Evolutionary conservation across 1,140 invertebrate species (phyloP), one percentile per base, ranked within the genome.

Genomic region (Bombus confusus): DNA sequence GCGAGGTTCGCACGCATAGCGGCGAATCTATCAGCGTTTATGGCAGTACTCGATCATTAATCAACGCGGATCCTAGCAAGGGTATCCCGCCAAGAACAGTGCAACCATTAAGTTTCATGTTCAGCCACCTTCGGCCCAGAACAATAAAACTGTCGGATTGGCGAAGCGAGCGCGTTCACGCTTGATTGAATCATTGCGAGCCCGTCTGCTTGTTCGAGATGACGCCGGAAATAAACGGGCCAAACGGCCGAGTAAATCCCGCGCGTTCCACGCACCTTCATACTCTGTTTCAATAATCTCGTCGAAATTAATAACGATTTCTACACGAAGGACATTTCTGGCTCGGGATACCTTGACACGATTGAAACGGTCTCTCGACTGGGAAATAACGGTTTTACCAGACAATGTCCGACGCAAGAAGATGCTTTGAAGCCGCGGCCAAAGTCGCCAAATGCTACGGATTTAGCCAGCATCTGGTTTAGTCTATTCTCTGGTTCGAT

Each of bases 381-480:
- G 37, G 13, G n/a, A 39, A 28, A 3, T 13, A 15, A 12, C 22
- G 6, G 28, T 22, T 13, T 28, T 39, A n/a, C 8, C 9, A 64
- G 59, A 59, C 15, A 13, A 80, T 12, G 25, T 64, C 1, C 13
- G 5, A 64, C 13, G 13, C n/a, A 28, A 31, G n/a, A 31, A 64
- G 13, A 13, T 15, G 5, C 28, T 28, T 9, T 6, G 31, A 66
- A 77, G 43, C 34, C 5, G 77, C n/a, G 41, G 64, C 52, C n/a
- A 64, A 80, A 84, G 85, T 85, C 81, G 88, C 41, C 81, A 57
- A 86, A 90, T 71, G 86, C 71, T 87, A 90, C 89, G 79, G 80
- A 90, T 90, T 90, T 90, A 90, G 86, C 83, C 88, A 62, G 85
- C 88, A 89, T 90, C 89, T 90, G 89, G 86, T 89, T 82, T 86